Base-by-base conservation (phyloP, 2,797 vertebrate genomes). In the Chrosomus eos region DNA sequence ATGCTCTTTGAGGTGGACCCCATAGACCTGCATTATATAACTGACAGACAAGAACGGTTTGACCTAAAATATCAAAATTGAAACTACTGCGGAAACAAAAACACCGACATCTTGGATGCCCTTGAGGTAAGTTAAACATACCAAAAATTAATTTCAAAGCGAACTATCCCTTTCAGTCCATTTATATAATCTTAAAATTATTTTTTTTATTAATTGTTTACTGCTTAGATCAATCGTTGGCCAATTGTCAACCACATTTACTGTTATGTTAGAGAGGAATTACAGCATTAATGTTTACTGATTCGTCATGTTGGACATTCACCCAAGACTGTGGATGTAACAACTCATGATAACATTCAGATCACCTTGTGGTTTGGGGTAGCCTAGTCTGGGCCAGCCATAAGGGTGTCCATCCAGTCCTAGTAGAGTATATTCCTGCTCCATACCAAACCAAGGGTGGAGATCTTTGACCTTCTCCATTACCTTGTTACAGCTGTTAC, bases 391-490 rank as follows among this genome's bases (percentile, higher is more conserved):
- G 0, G 97, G 97, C 97, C 97, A 98, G 75, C 94, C 93, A 0
- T 93, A 98, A 4, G 97, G 97, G 87, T 94, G 94, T 28, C 95
- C 94, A 0, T 97, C 94, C 7, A 92, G 62, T 38, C 96, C 96
- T 4, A 97, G 84, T 7, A 98, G 91, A 0, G 96, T 95, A 93
- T 96, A 97, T 81, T 97, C 96, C 88, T 98, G 97, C 92, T 97
- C 97, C 94, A 97, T 96, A 19, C 97, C 97, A 0, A 97, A 98
- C 97, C 96, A 97, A 0, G 96, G 92, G 19, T 75, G 38, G 21
- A 93, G 91, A 19, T 96, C 92, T 79, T 93, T 91, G 0, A 95
- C 90, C 91, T 93, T 16, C 66, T 96, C 93, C 96, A 98, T 97
- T 26, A 96, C 89, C 16, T 93, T 88, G 11, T 89, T 94, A 89